Base-by-base conservation (phyloP, 2,888 invertebrate species). In the Tolmerus cingulatus region DNA sequence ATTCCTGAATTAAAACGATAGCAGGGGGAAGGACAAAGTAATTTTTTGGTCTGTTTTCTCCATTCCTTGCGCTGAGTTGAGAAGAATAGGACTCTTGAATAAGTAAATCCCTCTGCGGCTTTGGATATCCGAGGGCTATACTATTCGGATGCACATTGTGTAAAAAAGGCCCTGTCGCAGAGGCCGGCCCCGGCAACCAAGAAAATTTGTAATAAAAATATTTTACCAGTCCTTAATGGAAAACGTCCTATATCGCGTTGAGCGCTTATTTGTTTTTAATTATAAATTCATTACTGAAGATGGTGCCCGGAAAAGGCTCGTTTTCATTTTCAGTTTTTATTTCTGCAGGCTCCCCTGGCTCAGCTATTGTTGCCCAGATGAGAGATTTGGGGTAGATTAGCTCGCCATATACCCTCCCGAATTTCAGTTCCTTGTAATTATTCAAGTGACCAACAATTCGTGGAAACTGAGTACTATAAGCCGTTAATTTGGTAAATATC, bases 1-100 rank as follows among this genome's bases (percentile, higher is more conserved):
- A 87, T 87, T 87, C 55, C 30, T 74, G 87, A 51, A 87, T 87
- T 87, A 87, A 87, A 87, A 82, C 82, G 87, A 74, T 74, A 87
- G 40, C 34, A 81, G 23, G 23, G 27, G 27, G 74, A 57, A 87
- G 74, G 79, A 87, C 74, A 66, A 66, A 87, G n/a, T 46, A 77
- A 77, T 14, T 86, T 57, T 86, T 57, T 76, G 12, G 66, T 3
- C 66, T 66, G 9, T 27, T 66, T 27, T 66, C 27, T 1, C 66
- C 66, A 23, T 66, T 86, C 34, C 57, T 86, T 74, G 77, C 27
- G 46, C 19, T 14, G 57, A 55, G 57, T 78, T 78, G 57, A 86
- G 51, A 57, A 78, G 76, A 55, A 57, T 77, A 34, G 51, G 51
- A 55, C 34, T 37, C 77, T 51, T 86, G 57, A 77, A 77, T 30